Conservation (phyloP, 1,140 invertebrate species). For the Drosophila dunni region DNA sequence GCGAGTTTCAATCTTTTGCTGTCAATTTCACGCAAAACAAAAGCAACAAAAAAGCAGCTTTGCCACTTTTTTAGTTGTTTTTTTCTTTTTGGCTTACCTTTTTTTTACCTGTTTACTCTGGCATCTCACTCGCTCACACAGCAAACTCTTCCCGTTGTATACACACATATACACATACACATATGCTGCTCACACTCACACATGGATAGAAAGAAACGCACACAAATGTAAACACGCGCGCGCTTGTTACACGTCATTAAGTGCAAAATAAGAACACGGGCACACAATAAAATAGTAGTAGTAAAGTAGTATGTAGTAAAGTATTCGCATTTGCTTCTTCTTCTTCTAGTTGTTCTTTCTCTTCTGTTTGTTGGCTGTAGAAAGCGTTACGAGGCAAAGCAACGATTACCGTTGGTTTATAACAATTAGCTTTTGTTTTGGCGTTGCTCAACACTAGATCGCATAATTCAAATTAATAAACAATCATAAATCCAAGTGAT, state of each 20-base stretch:
- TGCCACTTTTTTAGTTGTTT: conserved; percentile 46
- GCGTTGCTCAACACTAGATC: conserved; percentile 37
- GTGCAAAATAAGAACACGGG: conserved; percentile 77
- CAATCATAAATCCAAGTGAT: conserved; percentile 33
- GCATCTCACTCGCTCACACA: conserved; percentile 58
- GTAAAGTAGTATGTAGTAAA: conserved; percentile 33
- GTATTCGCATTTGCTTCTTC: conserved; percentile 20
- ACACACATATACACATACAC: conserved; percentile 37
- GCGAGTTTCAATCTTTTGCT: conserved; percentile 28
- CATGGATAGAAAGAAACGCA: conserved; percentile 30
- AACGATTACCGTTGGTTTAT: conserved; percentile 36
- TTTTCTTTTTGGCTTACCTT: conserved; percentile 69
- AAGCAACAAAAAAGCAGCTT: conserved; percentile 65
- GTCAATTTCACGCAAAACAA: conserved; percentile 49
- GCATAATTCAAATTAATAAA: conserved; percentile 37
- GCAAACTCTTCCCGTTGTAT: conserved; percentile 45
- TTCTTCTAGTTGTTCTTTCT: conserved; percentile 13
- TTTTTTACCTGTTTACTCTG: conserved; percentile 70
- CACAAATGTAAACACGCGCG: conserved; percentile 69
- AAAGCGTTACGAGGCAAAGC: conserved; percentile 13
- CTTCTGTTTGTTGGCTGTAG: conserved; percentile 21
- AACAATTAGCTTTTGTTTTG: conserved; percentile 7
- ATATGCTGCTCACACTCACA: conserved; percentile 15
- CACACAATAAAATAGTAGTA: conserved; percentile 16
- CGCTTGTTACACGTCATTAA: conserved; percentile 76